Evolutionary conservation across 2,113 vertebrate genomes (phyloP).

Genomic region (Bungarus multicinctus): DNA sequence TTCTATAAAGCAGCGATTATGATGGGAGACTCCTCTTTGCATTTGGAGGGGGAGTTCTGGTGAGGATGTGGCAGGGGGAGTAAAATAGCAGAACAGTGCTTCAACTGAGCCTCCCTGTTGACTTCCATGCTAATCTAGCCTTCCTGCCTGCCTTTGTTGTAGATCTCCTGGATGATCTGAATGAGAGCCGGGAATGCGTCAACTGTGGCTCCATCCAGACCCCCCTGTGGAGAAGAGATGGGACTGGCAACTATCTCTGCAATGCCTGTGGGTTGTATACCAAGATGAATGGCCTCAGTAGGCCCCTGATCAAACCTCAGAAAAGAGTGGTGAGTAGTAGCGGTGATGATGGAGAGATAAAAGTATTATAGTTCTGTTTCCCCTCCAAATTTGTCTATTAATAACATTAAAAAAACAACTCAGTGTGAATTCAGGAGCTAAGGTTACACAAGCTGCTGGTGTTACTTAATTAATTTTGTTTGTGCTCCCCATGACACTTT

Average conservation of each 20-base stretch:
- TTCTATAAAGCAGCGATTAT: neutral
- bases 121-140: neutral
- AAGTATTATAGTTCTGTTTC: neutral
- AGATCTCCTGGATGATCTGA: conserved; percentile 94
- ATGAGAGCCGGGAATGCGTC: conserved; percentile 93
- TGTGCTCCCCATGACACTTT: neutral
- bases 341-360: neutral
- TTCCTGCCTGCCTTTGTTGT: conserved; percentile 2
- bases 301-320: conserved; percentile 96
- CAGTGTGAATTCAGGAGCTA: neutral
- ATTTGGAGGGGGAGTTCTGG: neutral
- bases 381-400: neutral
- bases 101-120: neutral
- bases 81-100: neutral
- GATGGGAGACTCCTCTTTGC: too few relatives aligned
- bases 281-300: conserved; percentile 98
- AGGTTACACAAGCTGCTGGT: neutral
- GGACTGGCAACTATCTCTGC: conserved; percentile 97
- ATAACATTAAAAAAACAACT: neutral
- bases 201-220: conserved; percentile 99
- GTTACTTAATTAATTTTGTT: neutral
- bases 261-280: conserved; percentile 98
- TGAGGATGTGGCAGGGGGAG: too few relatives aligned
- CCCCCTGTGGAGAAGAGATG: conserved; percentile 95
- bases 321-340: conserved; percentile 90